A percentile compares a stretch with the other conserved stretches of the same genome.
These are phyloP conservation scores for Sitodiplosis mosellana DNA, from an alignment of 1,140 invertebrate genomes.

Conservation along the genomic window DNA sequence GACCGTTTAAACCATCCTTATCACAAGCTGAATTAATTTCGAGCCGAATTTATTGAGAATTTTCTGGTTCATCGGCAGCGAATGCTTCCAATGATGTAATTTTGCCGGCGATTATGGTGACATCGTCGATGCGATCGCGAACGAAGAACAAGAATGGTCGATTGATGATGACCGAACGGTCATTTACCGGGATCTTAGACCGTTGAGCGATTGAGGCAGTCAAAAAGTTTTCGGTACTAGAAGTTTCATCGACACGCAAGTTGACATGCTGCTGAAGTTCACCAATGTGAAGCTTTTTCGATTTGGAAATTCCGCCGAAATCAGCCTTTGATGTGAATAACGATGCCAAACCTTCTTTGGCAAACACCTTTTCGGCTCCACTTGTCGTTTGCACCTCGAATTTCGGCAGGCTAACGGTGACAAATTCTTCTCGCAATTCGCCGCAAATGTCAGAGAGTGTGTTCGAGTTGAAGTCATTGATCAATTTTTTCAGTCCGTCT, in stretches of 20 bases:
- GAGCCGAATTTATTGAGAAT: too few relatives aligned
- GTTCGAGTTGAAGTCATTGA: slow-evolving; percentile 14
- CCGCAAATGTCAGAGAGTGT: not conserved
- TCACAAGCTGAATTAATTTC: too few relatives aligned
- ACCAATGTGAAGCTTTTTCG: slow-evolving; percentile 31
- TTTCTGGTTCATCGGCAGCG: not conserved
- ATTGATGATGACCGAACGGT: slow-evolving; percentile 33
- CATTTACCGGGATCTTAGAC: slow-evolving; percentile 6
- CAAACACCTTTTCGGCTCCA: slow-evolving; percentile 18
- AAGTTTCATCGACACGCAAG: slow-evolving; percentile 32
- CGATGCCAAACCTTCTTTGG: slow-evolving; percentile 22
- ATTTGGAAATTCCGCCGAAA: slow-evolving; percentile 31
- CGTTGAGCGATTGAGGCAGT: slow-evolving; percentile 10
- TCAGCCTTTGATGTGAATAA: slow-evolving; percentile 36
- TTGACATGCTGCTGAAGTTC: slow-evolving; percentile 40
- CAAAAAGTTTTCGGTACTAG: slow-evolving; percentile 14
- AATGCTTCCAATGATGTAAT: not conserved
- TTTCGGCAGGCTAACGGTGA: slow-evolving; percentile 12
- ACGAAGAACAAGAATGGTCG: slow-evolving; percentile 51
- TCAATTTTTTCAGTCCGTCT: slow-evolving; percentile 29
- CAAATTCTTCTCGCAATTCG: not conserved
- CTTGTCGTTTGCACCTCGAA: slow-evolving; percentile 22
- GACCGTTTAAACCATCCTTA: too few relatives aligned
- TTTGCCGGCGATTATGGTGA: slow-evolving; percentile 43
- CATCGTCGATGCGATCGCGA: slow-evolving; percentile 34